These are phyloP conservation scores for Galemys pyrenaicus DNA, from an alignment of 2,113 vertebrate genomes.

Conservation along the genomic window DNA sequence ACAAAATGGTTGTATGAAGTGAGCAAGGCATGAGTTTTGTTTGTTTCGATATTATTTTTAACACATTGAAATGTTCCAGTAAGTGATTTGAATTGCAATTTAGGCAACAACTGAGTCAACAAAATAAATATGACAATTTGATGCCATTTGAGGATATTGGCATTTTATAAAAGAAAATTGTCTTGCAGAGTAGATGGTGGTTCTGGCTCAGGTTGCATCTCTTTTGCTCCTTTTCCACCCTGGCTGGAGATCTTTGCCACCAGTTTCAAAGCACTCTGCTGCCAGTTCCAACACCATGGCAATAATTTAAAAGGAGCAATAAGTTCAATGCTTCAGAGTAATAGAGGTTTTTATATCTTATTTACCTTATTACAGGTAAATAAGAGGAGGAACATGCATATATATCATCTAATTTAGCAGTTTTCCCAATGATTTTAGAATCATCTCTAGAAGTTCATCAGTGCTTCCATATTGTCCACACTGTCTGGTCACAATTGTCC, in stretches of 20 bases:
- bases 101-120: constrained; percentile 75
- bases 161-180: constrained; percentile 79
- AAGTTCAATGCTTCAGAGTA: constrained; percentile 29
- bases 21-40: constrained; percentile 68
- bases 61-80: constrained; percentile 74
- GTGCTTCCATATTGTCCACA: neutral
- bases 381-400: neutral
- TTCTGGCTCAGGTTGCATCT: constrained; percentile 68
- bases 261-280: constrained; percentile 31
- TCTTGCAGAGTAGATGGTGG: constrained; percentile 68
- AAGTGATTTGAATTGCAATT: constrained; percentile 78
- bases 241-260: constrained; percentile 38
- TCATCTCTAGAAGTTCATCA: neutral
- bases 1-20: constrained; percentile 57
- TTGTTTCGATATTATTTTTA: constrained; percentile 74
- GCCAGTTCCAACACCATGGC: constrained; percentile 68
- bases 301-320: constrained; percentile 70
- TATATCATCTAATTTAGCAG: neutral
- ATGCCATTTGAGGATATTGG: constrained; percentile 76
- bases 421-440: constrained; percentile 7
- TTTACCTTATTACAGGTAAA: constrained; percentile 26
- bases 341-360: neutral
- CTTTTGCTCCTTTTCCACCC: neutral
- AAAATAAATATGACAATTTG: constrained; percentile 79
- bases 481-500: neutral